Conservation (phyloP, 2,888 invertebrate species). For the Spodoptera exigua region DNA sequence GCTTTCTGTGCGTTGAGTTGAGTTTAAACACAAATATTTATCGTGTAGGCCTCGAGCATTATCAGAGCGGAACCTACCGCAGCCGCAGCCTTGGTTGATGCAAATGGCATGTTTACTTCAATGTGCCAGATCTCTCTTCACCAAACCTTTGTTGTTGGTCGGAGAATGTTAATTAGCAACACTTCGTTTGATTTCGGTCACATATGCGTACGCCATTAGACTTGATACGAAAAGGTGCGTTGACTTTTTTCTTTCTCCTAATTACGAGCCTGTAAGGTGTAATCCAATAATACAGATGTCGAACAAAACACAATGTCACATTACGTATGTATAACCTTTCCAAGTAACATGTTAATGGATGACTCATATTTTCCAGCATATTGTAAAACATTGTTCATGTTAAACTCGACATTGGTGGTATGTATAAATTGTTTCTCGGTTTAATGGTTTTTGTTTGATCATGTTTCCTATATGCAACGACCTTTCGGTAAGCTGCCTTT, state of each 20-base stretch:
- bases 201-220: background rate
- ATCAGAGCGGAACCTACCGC: constrained; percentile 73
- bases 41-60: constrained; percentile 64
- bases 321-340: constrained; percentile 39
- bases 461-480: constrained; percentile 41
- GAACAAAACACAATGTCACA: constrained; percentile 37
- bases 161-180: constrained; percentile 17
- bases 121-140: constrained; percentile 47
- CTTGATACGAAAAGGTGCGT: background rate
- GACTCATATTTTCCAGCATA: constrained; percentile 50
- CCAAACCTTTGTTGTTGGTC: constrained; percentile 33
- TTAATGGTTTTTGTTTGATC: constrained; percentile 35
- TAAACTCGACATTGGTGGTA: constrained; percentile 46
- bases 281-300: constrained; percentile 24
- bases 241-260: background rate
- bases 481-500: constrained; percentile 36
- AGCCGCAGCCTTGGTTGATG: constrained; percentile 64
- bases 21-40: constrained; percentile 47
- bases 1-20: constrained; percentile 33
- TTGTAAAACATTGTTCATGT: constrained; percentile 37
- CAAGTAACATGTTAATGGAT: constrained; percentile 29
- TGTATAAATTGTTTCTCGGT: constrained; percentile 38
- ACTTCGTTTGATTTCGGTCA: background rate
- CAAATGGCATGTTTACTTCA: constrained; percentile 53
- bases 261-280: constrained; percentile 2